These are phyloP conservation scores for Indicator maculatus DNA, from an alignment of 2,113 vertebrate genomes.

Conservation along the genomic window DNA sequence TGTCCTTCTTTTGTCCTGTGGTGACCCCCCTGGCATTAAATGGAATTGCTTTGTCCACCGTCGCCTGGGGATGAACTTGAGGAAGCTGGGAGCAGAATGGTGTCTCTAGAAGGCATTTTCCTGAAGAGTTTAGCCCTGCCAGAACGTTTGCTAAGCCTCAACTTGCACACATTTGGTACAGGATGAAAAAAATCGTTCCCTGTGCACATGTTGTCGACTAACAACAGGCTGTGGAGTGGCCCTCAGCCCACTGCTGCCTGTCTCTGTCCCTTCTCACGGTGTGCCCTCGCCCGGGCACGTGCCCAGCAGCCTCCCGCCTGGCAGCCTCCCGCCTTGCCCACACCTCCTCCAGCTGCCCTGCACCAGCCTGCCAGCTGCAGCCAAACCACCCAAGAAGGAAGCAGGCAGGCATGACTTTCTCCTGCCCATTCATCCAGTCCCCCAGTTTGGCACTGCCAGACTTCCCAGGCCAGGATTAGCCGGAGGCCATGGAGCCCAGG, in stretches of 20 bases:
- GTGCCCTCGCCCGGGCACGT: background rate
- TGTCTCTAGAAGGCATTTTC: constrained; percentile 70
- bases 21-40: constrained; percentile 55
- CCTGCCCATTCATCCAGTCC: background rate
- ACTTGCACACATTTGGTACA: constrained; percentile 71
- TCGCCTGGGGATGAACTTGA: constrained; percentile 56
- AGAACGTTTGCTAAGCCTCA: constrained; percentile 50
- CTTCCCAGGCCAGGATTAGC: background rate
- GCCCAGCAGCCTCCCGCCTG: background rate
- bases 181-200: constrained; percentile 47
- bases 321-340: background rate
- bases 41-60: constrained; percentile 33
- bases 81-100: constrained; percentile 57
- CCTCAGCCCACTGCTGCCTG: constrained; percentile 8
- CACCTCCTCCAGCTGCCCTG: background rate
- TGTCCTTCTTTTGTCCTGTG: constrained; percentile 62
- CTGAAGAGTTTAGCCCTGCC: constrained; percentile 44
- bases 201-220: background rate
- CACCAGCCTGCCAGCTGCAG: no score
- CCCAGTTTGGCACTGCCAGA: fast-evolving
- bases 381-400: background rate
- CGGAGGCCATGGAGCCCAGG: background rate
- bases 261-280: constrained; percentile 12
- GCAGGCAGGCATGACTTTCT: background rate
- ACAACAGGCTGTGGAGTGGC: constrained; percentile 25